phyloP scores from a whole-genome alignment of 2,113 vertebrate species.

The Indicator indicator region DNA sequence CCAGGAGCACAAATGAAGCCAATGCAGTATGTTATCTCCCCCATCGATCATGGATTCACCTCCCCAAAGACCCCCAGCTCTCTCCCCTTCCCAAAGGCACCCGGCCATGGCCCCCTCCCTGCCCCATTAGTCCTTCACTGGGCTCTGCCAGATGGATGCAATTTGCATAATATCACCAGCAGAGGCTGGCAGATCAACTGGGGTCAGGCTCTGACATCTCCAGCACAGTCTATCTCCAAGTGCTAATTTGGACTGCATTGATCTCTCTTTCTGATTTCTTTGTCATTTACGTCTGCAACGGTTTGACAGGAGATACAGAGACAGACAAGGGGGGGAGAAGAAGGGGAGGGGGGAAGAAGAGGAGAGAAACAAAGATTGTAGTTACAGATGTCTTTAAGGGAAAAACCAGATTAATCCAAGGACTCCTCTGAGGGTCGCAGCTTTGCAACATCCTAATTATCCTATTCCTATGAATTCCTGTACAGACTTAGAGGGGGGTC shows the following conservation, averaged over 20 bases:
- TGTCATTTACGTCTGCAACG: slow-evolving; percentile 83
- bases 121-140: slow-evolving; percentile 78
- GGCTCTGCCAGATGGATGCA: slow-evolving; percentile 83
- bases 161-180: slow-evolving; percentile 88
- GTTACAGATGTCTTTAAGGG: slow-evolving; percentile 75
- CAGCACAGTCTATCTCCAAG: slow-evolving; percentile 83
- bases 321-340: slow-evolving; percentile 76
- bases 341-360: slow-evolving; percentile 37
- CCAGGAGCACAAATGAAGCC: slow-evolving; percentile 77
- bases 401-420: slow-evolving; percentile 75
- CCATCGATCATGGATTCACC: slow-evolving; percentile 57
- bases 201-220: slow-evolving; percentile 87
- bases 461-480: slow-evolving; percentile 70
- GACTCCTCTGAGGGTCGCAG: slow-evolving; percentile 71
- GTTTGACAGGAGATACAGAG: slow-evolving; percentile 83
- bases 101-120: slow-evolving; percentile 54
- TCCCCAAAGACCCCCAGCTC: slow-evolving; percentile 25
- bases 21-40: slow-evolving; percentile 77
- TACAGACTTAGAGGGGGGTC: slow-evolving; percentile 60
- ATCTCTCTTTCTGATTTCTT: slow-evolving; percentile 88
- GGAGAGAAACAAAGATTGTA: slow-evolving; percentile 78
- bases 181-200: slow-evolving; percentile 81
- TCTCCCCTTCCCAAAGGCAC: slow-evolving; percentile 42
- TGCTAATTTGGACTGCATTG: slow-evolving; percentile 89
- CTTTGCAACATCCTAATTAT: slow-evolving; percentile 76